phyloP scores from a whole-genome alignment of 2,888 invertebrate species.

The Bombylius discolor region DNA sequence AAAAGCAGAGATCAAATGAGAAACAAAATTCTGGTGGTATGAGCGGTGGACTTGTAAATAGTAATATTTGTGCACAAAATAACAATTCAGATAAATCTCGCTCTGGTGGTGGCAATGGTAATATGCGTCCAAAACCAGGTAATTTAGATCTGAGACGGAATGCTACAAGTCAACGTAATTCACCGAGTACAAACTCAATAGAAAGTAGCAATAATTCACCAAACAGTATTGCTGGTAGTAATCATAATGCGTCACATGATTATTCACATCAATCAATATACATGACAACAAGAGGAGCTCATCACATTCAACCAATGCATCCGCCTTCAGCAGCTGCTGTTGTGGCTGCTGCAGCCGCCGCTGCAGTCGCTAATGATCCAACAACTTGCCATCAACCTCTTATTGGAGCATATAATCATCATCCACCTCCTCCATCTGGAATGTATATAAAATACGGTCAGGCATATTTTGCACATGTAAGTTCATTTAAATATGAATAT shows the following conservation, averaged over 20 bases:
- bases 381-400: constrained; percentile 32
- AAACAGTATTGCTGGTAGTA: constrained; percentile 27
- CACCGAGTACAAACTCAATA: constrained; percentile 34
- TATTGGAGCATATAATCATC: constrained; percentile 41
- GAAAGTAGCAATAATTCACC: constrained; percentile 37
- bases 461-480: constrained; percentile 36
- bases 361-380: constrained; percentile 20
- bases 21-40: neutral
- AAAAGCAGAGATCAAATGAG: neutral
- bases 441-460: constrained; percentile 37
- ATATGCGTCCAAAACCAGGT: constrained; percentile 25
- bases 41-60: constrained; percentile 11
- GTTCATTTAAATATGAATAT: constrained; percentile 8
- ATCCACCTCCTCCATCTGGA: constrained; percentile 37
- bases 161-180: constrained; percentile 32
- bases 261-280: constrained; percentile 24
- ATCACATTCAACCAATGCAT: constrained; percentile 31
- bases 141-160: constrained; percentile 29
- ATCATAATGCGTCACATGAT: constrained; percentile 14
- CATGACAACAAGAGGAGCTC: constrained; percentile 28
- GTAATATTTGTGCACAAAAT: constrained; percentile 10
- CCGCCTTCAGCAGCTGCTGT: constrained; percentile 20
- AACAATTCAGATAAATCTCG: constrained; percentile 16
- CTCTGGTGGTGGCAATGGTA: neutral
- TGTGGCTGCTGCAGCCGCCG: constrained; percentile 28